phyloP scores from a whole-genome alignment of 2,888 invertebrate species.

The Epistrophella euchroma region DNA sequence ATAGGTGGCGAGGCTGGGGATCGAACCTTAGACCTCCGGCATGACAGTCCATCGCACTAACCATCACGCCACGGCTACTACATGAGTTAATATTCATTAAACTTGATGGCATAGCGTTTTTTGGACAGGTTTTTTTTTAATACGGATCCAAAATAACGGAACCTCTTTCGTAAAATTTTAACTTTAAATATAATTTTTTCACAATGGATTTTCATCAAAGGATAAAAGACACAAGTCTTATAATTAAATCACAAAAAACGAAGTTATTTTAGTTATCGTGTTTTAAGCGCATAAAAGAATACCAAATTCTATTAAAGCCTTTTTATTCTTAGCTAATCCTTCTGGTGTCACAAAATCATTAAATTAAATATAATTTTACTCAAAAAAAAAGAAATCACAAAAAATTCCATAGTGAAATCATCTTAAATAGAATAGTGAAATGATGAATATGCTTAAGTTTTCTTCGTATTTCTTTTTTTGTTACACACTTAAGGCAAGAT shows the following conservation, averaged over 20 bases:
- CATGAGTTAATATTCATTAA: no score
- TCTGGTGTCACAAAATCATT: constrained; percentile 9
- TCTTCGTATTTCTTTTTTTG: not conserved
- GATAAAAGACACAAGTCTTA: no score
- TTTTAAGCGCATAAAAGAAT: constrained; percentile 37
- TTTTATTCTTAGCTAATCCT: constrained; percentile 12
- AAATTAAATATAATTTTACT: not conserved
- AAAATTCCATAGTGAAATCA: constrained; percentile 56
- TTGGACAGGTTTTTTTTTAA: no score
- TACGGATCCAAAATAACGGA: no score
- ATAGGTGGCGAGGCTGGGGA: no score
- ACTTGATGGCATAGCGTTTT: no score
- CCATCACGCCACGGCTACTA: no score
- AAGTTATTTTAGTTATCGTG: constrained; percentile 43
- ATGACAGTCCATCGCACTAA: no score
- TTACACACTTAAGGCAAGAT: constrained; percentile 37
- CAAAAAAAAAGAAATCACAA: constrained; percentile 24
- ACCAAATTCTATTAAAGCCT: constrained; percentile 61
- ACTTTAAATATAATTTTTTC: no score
- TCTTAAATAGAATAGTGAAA: constrained; percentile 24
- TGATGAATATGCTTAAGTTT: not conserved
- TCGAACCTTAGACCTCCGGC: no score
- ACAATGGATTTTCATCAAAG: no score
- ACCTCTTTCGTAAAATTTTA: no score
- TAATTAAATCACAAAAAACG: not conserved